phyloP scores from a whole-genome alignment of 2,888 invertebrate species.

The Tenthredo mesomela region DNA sequence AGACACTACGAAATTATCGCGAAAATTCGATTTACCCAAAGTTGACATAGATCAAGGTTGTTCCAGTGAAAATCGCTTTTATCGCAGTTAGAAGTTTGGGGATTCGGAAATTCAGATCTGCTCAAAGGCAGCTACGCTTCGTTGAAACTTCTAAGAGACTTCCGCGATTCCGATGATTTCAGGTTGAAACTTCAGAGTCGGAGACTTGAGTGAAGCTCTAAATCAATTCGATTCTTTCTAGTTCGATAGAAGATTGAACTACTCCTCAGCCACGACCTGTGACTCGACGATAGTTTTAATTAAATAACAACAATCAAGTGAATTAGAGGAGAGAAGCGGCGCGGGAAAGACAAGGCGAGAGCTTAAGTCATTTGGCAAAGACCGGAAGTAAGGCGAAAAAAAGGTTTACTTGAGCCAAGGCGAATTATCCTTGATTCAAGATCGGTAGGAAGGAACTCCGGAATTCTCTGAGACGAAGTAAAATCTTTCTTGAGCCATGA shows the following conservation, averaged over 20 bases:
- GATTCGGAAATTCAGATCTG: not conserved
- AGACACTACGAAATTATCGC: not conserved
- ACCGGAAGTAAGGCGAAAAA: not conserved
- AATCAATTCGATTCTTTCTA: constrained; percentile 30
- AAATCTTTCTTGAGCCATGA: no score
- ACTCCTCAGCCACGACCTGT: not conserved
- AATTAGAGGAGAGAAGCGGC: constrained; percentile 29
- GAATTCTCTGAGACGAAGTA: no score
- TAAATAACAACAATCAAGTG: constrained; percentile 14
- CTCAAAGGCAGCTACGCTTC: constrained; percentile 25
- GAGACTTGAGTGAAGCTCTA: not conserved
- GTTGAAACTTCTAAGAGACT: constrained; percentile 3
- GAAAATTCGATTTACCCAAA: not conserved
- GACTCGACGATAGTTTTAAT: not conserved
- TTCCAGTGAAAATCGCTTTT: not conserved
- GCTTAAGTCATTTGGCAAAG: constrained; percentile 6
- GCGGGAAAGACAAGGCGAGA: not conserved
- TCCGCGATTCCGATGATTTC: not conserved
- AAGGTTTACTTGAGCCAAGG: not conserved
- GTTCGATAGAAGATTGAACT: not conserved
- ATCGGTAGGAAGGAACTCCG: no score
- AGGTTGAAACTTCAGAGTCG: not conserved
- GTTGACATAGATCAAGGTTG: not conserved
- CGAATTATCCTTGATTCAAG: no score
- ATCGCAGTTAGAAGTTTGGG: not conserved